Percentiles rank a stretch among this genome's conserved stretches.
Evolutionary conservation across 2,888 invertebrate genomes (phyloP).

Genomic region (Pharmacophagus antenor): DNA sequence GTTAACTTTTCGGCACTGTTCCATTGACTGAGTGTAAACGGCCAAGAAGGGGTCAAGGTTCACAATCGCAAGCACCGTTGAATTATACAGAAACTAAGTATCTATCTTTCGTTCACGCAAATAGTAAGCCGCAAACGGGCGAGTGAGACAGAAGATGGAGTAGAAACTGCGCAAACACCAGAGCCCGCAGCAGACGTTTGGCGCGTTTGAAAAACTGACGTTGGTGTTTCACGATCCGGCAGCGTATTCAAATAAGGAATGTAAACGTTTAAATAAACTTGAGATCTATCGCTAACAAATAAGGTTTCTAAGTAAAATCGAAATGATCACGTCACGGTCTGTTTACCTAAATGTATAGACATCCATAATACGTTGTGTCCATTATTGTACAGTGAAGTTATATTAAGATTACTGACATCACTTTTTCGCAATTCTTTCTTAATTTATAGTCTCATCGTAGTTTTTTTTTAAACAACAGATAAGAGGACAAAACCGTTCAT

Average conservation of each 20-base stretch:
- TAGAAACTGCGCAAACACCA: constrained; percentile 22
- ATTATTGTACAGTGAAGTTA: not conserved
- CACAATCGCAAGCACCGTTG: constrained; percentile 41
- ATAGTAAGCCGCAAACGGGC: constrained; percentile 4
- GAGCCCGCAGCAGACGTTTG: constrained; percentile 20
- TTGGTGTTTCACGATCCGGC: constrained; percentile 37
- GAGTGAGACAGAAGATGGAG: constrained; percentile 30
- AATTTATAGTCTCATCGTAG: no score
- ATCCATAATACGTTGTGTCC: not conserved
- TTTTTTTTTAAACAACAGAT: no score
- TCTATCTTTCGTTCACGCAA: constrained; percentile 31
- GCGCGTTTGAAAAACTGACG: constrained; percentile 36
- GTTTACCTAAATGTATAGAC: not conserved
- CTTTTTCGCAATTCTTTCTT: no score
- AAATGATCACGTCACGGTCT: not conserved
- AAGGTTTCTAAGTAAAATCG: not conserved
- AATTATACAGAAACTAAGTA: constrained; percentile 29
- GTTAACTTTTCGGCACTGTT: constrained; percentile 39
- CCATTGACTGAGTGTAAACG: constrained; percentile 42
- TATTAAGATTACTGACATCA: no score
- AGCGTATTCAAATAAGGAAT: constrained; percentile 19
- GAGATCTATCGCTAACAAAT: not conserved
- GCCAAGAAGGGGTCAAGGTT: constrained; percentile 65
- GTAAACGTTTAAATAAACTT: not conserved
- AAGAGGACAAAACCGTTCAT: no score